These are phyloP conservation scores for Oligia latruncula DNA, from an alignment of 2,888 invertebrate genomes.

Conservation along the genomic window DNA sequence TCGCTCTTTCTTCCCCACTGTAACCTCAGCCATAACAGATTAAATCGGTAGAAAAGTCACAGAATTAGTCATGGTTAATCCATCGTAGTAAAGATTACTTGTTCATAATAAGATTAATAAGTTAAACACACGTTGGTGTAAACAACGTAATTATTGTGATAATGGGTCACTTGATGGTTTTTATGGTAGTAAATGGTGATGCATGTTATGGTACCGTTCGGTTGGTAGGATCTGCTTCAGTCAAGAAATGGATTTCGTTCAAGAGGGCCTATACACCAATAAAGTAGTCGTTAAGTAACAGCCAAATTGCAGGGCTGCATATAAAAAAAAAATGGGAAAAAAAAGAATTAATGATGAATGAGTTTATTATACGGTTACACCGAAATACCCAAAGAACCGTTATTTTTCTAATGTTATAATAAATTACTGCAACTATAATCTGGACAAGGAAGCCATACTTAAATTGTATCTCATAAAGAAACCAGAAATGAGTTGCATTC, in stretches of 20 bases:
- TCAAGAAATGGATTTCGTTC: background rate
- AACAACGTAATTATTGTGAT: slow-evolving; percentile 40
- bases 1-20: background rate
- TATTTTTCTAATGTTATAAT: background rate
- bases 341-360: too few species aligned
- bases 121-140: slow-evolving; percentile 25
- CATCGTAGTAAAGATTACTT: slow-evolving; percentile 29
- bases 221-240: background rate
- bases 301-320: background rate
- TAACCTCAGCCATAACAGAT: background rate
- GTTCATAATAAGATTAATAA: slow-evolving; percentile 30
- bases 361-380: background rate
- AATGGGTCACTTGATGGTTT: slow-evolving; percentile 21
- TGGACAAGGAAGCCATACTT: background rate
- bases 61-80: slow-evolving; percentile 20
- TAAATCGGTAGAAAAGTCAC: slow-evolving; percentile 3
- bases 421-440: background rate
- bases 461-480: background rate
- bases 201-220: background rate
- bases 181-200: background rate
- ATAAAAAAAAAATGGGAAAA: background rate
- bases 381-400: background rate
- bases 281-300: background rate
- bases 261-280: background rate
- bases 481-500: background rate